These are phyloP conservation scores for Rhynchonycteris naso DNA, from an alignment of 2,797 vertebrate genomes.

Conservation along the genomic window DNA sequence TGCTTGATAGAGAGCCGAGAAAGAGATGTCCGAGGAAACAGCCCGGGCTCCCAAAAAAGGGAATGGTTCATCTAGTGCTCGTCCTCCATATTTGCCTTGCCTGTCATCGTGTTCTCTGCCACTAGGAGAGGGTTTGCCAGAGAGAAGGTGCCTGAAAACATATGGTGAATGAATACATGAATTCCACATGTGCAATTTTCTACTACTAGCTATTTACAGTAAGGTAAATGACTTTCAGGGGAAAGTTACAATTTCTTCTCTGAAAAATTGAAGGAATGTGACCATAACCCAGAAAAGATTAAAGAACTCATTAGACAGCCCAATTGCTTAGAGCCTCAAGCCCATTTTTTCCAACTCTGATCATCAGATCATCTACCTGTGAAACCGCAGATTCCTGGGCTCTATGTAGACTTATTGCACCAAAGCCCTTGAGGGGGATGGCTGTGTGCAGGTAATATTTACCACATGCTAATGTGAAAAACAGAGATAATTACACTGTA, in stretches of 20 bases:
- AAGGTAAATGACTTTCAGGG: neutral
- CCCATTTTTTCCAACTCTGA: neutral
- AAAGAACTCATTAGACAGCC: neutral
- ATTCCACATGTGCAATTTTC: neutral
- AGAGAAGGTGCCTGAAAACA: neutral
- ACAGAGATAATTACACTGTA: neutral
- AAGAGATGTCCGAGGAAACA: neutral
- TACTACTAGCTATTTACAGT: neutral
- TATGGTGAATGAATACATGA: neutral
- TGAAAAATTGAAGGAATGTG: constrained; percentile 36
- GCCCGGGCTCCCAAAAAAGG: neutral
- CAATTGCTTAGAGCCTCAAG: constrained; percentile 21
- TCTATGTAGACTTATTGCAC: neutral
- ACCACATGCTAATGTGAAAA: neutral
- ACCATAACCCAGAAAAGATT: constrained; percentile 1
- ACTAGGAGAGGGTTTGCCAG: neutral
- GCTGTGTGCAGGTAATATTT: neutral
- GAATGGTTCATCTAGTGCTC: neutral
- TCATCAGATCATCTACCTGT: neutral
- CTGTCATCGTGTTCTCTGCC: neutral
- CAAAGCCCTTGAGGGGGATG: neutral
- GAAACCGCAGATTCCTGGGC: neutral
- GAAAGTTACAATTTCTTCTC: neutral
- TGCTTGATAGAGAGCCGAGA: neutral
- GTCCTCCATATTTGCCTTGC: neutral